phyloP scores from a whole-genome alignment of 2,113 vertebrate species.

The Poecile atricapillus region DNA sequence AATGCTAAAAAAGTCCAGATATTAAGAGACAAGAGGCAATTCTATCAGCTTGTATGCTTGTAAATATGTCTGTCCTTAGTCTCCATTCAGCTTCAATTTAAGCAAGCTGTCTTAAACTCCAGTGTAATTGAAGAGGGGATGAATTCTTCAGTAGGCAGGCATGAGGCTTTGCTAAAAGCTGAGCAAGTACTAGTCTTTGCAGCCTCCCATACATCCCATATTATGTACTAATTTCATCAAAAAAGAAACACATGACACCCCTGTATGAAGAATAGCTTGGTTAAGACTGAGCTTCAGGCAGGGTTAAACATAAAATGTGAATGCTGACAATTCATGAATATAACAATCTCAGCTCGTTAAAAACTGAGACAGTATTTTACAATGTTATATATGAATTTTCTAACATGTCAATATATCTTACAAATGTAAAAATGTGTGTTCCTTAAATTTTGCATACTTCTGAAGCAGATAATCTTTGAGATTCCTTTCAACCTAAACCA shows the following conservation, averaged over 20 bases:
- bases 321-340: neutral
- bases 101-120: neutral
- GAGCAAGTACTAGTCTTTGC: neutral
- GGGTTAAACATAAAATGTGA: neutral
- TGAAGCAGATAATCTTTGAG: neutral
- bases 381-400: neutral
- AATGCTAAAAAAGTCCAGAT: neutral
- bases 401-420: neutral
- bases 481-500: neutral
- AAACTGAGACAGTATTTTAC: neutral
- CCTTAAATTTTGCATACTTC: neutral
- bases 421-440: neutral
- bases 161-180: neutral
- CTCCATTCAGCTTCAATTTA: neutral
- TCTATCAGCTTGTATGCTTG: neutral
- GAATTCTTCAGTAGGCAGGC: neutral
- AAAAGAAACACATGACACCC: neutral
- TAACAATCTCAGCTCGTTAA: neutral
- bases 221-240: neutral
- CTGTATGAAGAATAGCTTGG: neutral
- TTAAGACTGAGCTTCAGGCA: neutral
- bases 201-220: neutral
- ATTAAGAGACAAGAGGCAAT: neutral
- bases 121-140: neutral
- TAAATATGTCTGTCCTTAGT: neutral